A percentile compares a stretch with the other conserved stretches of the same genome.
Conservation (phyloP, 2,113 vertebrate genomes). For the Bucco capensis region DNA sequence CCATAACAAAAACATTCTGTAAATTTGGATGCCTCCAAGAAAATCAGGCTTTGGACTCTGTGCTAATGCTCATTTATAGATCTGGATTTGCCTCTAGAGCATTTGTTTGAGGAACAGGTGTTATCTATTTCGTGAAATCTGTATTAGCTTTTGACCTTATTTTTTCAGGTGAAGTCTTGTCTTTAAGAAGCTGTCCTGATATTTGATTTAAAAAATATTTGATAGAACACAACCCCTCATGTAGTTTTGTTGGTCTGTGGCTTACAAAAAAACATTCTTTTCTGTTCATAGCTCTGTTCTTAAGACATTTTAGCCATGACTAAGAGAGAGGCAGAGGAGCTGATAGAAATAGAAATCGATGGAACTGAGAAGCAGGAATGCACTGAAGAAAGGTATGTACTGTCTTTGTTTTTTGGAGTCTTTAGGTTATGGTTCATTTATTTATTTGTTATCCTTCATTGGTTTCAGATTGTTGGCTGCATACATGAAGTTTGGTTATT, state of each 20-base stretch:
- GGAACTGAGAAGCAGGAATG: slow-evolving; percentile 93
- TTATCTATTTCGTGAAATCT: not conserved
- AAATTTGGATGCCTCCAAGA: not conserved
- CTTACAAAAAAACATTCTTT: not conserved
- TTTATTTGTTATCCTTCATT: not conserved
- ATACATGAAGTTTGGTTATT: not conserved
- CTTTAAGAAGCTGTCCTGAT: not conserved
- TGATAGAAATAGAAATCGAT: slow-evolving; percentile 99
- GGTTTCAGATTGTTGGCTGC: not conserved
- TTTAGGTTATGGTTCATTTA: not conserved
- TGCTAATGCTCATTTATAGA: not conserved
- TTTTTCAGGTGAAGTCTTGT: not conserved
- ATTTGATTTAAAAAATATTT: not conserved
- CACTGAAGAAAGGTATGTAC: slow-evolving; percentile 90
- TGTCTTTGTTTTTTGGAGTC: not conserved
- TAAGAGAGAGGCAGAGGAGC: slow-evolving; percentile 93
- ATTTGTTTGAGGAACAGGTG: not conserved
- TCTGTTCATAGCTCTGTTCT: slow-evolving; percentile 52
- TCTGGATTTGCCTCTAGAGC: not conserved
- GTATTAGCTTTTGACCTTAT: not conserved
- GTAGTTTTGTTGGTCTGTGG: not conserved
- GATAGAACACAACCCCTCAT: not conserved
- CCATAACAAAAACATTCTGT: not conserved
- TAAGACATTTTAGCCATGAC: slow-evolving; percentile 82
- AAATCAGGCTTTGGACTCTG: not conserved